A percentile compares a stretch with the other conserved stretches of the same genome.
Evolutionary conservation across 2,797 vertebrate genomes (phyloP).

Genomic region (Pristis pectinata): DNA sequence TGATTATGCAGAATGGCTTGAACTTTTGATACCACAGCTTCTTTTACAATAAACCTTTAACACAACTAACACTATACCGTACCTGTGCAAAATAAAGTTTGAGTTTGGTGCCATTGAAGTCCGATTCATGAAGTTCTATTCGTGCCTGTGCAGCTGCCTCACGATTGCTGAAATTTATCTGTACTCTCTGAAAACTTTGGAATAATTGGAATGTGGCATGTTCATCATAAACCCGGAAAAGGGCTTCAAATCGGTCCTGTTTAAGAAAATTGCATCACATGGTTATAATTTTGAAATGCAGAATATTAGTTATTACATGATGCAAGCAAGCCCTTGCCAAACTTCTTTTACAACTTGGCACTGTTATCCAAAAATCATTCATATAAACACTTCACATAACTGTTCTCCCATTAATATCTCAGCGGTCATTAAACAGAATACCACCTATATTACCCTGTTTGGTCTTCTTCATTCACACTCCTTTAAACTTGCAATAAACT

Average conservation of each 20-base stretch:
- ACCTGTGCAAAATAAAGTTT: slow-evolving; percentile 96
- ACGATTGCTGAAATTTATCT: slow-evolving; percentile 91
- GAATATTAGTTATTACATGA: background rate
- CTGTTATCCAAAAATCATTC: background rate
- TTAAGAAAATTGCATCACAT: background rate
- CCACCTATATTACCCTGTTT: background rate
- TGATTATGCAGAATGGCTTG: background rate
- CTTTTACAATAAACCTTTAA: background rate
- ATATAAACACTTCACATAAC: background rate
- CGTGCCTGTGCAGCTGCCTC: slow-evolving; percentile 86
- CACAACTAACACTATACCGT: slow-evolving; percentile 37
- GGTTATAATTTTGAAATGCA: background rate
- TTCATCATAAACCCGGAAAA: slow-evolving; percentile 84
- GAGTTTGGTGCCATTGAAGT: slow-evolving; percentile 85
- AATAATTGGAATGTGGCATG: slow-evolving; percentile 88
- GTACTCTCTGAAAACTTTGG: slow-evolving; percentile 89
- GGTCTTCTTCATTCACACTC: background rate
- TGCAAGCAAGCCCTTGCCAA: background rate
- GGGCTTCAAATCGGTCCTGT: slow-evolving; percentile 87
- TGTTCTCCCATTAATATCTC: background rate
- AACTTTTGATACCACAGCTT: background rate
- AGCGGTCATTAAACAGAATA: background rate
- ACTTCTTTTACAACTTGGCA: background rate
- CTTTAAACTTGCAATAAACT: background rate
- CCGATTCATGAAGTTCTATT: slow-evolving; percentile 85